Base-by-base conservation (phyloP, 2,797 vertebrate genomes). In the Hydrocynus forskahlii region DNA sequence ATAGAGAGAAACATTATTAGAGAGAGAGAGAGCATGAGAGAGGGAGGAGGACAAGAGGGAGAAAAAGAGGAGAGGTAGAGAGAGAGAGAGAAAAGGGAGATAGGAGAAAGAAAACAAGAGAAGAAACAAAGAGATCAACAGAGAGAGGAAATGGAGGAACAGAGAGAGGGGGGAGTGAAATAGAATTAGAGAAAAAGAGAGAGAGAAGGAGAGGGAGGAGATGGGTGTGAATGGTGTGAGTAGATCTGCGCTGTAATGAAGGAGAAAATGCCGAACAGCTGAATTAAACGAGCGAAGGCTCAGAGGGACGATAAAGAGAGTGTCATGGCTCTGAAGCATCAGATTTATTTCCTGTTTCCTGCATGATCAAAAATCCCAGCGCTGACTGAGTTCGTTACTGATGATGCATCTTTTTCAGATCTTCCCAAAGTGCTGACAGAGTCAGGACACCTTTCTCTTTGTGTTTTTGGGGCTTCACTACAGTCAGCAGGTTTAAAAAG, bases 91-190 rank as follows among this genome's bases (percentile, higher is more conserved):
- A n/a, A n/a, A n/a, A n/a, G n/a, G n/a, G n/a, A n/a, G n/a, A n/a
- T n/a, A n/a, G n/a, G n/a, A n/a, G n/a, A n/a, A n/a, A n/a, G n/a
- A n/a, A n/a, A n/a, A n/a, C n/a, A n/a, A n/a, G n/a, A n/a, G n/a
- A n/a, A n/a, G n/a, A n/a, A n/a, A n/a, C n/a, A n/a, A n/a, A n/a
- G n/a, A n/a, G n/a, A n/a, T n/a, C n/a, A n/a, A n/a, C n/a, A 95
- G 92, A 89, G 89, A 92, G 91, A 93, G 92, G 92, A n/a, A 29
- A 29, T 29, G 29, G 29, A 29, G 29, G 29, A 29, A 29, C 29
- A 29, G 29, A 29, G 29, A 29, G 29, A 54, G 52, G 16, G 4
- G 52, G 16, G 52, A 54, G 12, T 14, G 52, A 16, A 16, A 54
- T 8, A 54, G 52, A 54, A 17, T 10, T 10, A 48, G 57, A 60